These are phyloP conservation scores for Columbina picui DNA, from an alignment of 2,113 vertebrate genomes.

Conservation along the genomic window DNA sequence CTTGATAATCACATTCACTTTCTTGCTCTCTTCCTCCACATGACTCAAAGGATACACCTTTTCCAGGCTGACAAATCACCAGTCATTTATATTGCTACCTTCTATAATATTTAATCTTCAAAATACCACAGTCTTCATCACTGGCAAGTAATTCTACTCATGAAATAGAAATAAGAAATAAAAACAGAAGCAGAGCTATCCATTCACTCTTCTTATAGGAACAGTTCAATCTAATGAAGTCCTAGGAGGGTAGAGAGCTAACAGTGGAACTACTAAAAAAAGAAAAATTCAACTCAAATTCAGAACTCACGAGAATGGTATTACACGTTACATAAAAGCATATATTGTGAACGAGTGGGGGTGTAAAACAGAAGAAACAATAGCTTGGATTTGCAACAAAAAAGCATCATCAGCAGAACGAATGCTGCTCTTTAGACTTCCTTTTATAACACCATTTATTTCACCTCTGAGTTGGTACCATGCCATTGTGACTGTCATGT, in stretches of 20 bases:
- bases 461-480: not conserved
- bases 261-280: not conserved
- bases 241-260: not conserved
- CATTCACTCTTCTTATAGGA: not conserved
- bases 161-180: constrained; percentile 12
- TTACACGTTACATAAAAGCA: not conserved
- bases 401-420: not conserved
- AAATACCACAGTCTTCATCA: not conserved
- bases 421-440: not conserved
- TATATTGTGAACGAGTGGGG: not conserved
- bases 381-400: not conserved
- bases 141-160: not conserved
- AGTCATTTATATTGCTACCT: not conserved
- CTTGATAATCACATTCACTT: not conserved
- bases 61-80: not conserved
- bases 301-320: not conserved
- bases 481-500: not conserved
- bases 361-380: not conserved
- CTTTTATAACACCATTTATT: not conserved
- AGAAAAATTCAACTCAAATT: not conserved
- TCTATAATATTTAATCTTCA: not conserved
- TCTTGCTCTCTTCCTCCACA: not conserved
- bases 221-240: not conserved
- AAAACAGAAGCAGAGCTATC: not conserved
- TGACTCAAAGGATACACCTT: not conserved